Base-by-base conservation (phyloP, 2,113 vertebrate species). In the Piaya cayana region DNA sequence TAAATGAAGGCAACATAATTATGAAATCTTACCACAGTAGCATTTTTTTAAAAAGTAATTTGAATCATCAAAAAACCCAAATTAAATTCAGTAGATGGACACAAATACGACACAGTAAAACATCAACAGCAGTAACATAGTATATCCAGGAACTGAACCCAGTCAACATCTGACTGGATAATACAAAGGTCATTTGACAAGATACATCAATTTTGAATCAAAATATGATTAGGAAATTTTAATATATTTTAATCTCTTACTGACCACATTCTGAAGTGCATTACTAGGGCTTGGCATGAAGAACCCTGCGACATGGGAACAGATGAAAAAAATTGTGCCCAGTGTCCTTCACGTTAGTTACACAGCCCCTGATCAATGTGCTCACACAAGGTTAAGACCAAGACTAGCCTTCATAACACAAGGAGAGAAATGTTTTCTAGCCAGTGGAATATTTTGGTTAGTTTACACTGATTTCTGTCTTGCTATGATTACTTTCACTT, bases 171-270 rank as follows among this genome's bases (percentile, higher is more conserved):
- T 86, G 63, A 50, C 55, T 77, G 69, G 20, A 36, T 69, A 55
- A 72, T 83, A 67, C 62, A 82, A 42, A 69, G 50, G 34, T 72
- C n/a, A 71, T 34, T 71, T 71, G 85, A 93, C 36, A 88, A 69
- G 52, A 64, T 78, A 59, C 43, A 77, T 90, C 55, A 88, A 39
- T 42, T 88, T 85, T 87, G 45, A 34, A 77, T 74, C 43, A 75
- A 95, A 95, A 94, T 90, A 27, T 58, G 37, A 85, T 93, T 91
- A 83, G n/a, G 62, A 75, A 80, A 68, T 78, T 69, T 19, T 87
- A 88, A 55, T 85, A 39, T 12, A 20, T 92, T 76, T 96, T 93
- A 86, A 88, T 26, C 22, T 63, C 18, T 86, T 82, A 42, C 20
- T 85, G 55, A 30, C 42, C 7, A 11, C 12, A 21, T 86, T 86